Base-by-base conservation (phyloP, 2,113 vertebrate species). In the Chiloscyllium plagiosum region DNA sequence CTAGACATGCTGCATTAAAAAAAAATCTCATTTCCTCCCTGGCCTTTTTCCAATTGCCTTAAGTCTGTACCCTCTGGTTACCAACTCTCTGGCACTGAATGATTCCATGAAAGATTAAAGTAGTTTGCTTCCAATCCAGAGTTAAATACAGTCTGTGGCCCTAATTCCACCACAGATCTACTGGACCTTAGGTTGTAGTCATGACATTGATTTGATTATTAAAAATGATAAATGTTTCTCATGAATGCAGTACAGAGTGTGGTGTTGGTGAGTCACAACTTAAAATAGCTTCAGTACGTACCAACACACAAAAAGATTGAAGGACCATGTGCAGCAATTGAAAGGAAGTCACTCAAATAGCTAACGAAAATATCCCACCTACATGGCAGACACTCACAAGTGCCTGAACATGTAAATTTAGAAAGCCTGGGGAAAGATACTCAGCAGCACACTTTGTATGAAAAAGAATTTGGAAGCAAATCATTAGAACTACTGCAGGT, bases 371-470 rank as follows among this genome's bases (percentile, higher is more conserved):
- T 72, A 72, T 50, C 47, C 66, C 42, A 72, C 69, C 94, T 72
- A 50, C 69, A 72, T 72, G 68, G 37, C 42, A 72, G 20, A 50
- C 93, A 72, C 37, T 47, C 65, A 94, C 7, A 70, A 76, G 13
- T 50, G 94, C 68, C 22, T 95, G 68, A 95, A 50, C 69, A 95
- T 33, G 69, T 95, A 95, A 70, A 76, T 95, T 68, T 66, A 93
- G 89, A 93, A 66, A 66, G 47, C 24, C 94, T 15, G 69, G 6
- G 69, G 68, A 3, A 72, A 70, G 24, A 50, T 69, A 20, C 37
- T 12, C n/a, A 69, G 65, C 69, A 56, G 50, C 56, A 90, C 52
- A 90, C 56, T 61, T 61, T 52, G 69, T 26, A 95, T 94, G 56
- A 61, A 37, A 69, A 70, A 42, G 65, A 72, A 72, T 24, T 70